These are phyloP conservation scores for Chroicocephalus ridibundus DNA, from an alignment of 2,113 vertebrate species.

Conservation along the genomic window DNA sequence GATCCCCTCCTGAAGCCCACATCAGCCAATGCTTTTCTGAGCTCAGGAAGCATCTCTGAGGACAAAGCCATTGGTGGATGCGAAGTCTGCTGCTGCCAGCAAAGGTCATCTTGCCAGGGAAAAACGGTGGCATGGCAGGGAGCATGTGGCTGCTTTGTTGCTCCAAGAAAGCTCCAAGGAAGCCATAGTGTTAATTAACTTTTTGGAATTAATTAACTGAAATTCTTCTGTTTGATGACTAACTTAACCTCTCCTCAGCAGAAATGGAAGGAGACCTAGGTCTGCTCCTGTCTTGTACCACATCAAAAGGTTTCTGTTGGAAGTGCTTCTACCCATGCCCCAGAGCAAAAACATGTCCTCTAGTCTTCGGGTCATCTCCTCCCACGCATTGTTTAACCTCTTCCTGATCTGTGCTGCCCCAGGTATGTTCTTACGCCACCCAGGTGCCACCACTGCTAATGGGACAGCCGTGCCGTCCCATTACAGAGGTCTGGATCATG, in stretches of 20 bases:
- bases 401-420: not conserved
- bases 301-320: not conserved
- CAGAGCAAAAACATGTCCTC: not conserved
- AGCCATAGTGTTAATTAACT: not conserved
- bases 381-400: not conserved
- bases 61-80: not conserved
- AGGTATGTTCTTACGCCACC: not conserved
- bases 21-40: not conserved
- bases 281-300: not conserved
- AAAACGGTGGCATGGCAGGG: not conserved
- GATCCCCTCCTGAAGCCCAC: not conserved
- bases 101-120: not conserved
- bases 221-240: not conserved
- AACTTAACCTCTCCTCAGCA: not conserved
- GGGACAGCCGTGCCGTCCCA: not conserved
- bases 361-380: not conserved
- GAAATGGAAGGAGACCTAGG: not conserved
- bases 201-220: not conserved
- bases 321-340: not conserved
- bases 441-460: not conserved
- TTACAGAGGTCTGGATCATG: not conserved
- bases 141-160: not conserved
- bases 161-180: not conserved
- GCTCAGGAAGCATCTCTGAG: not conserved
- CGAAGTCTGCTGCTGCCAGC: not conserved